Percentiles rank a stretch among this genome's conserved stretches.
Conservation (phyloP, 2,113 vertebrate species). For the Stegastes partitus region DNA sequence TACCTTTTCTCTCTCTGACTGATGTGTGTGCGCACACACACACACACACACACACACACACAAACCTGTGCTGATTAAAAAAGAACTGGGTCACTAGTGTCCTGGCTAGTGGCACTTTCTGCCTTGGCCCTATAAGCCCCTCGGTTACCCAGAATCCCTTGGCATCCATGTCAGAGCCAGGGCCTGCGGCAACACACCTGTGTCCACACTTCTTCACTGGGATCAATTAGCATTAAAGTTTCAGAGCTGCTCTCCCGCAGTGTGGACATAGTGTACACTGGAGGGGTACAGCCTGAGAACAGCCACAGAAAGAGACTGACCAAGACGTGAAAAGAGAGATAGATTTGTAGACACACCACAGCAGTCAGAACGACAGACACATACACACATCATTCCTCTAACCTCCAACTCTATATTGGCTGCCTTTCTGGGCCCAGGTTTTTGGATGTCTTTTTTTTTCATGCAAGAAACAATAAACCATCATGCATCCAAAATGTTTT, state of each 20-base stretch:
- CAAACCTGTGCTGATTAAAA: conserved; percentile 75
- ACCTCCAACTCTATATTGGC: not conserved
- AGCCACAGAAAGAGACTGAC: conserved; percentile 61
- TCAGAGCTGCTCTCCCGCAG: conserved; percentile 66
- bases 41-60: conserved; percentile 45
- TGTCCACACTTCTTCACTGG: conserved; percentile 81
- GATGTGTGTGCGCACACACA: conserved; percentile 15
- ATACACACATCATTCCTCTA: not conserved
- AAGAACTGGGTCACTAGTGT: conserved; percentile 77
- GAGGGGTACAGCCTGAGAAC: conserved; percentile 71
- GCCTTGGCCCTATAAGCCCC: conserved; percentile 66
- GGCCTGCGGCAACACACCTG: conserved; percentile 83
- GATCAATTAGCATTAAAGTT: conserved; percentile 87
- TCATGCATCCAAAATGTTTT: not conserved
- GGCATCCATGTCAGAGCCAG: conserved; percentile 68
- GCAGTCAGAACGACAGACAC: not conserved
- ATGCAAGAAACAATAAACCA: not conserved
- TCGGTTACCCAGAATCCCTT: conserved; percentile 70
- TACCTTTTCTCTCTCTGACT: conserved; percentile 38
- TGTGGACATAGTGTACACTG: conserved; percentile 74
- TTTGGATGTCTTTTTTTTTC: conserved; percentile 2
- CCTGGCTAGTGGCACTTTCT: conserved; percentile 62
- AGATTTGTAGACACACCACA: conserved; percentile 49
- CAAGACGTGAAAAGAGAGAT: conserved; percentile 51
- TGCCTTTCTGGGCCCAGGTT: not conserved